Evolutionary conservation across 2,113 vertebrate genomes (phyloP).

Genomic region (Microtus montanus): DNA sequence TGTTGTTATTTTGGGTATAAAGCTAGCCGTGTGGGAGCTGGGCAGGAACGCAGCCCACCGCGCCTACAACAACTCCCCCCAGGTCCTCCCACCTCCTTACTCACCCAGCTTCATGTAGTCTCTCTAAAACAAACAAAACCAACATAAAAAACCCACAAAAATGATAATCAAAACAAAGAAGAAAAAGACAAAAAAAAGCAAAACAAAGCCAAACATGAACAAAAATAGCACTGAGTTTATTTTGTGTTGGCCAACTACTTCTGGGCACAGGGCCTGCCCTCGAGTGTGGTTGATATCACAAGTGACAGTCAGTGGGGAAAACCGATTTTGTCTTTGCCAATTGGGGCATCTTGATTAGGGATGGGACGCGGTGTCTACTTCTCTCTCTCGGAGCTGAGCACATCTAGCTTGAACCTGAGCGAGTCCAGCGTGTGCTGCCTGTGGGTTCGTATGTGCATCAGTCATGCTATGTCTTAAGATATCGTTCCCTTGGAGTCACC

Average conservation of each 20-base stretch:
- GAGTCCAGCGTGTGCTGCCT: no score
- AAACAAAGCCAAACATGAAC: neutral
- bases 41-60: no score
- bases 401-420: neutral
- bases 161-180: neutral
- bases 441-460: neutral
- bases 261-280: neutral
- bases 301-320: neutral
- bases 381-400: neutral
- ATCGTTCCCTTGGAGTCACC: neutral
- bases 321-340: neutral
- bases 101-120: neutral
- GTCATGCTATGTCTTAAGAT: neutral
- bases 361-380: neutral
- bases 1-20: no score
- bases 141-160: neutral
- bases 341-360: neutral
- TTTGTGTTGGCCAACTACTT: neutral
- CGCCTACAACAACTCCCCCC: neutral
- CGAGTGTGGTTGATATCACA: neutral
- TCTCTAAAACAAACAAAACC: neutral
- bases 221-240: neutral
- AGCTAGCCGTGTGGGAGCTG: no score
- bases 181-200: neutral
- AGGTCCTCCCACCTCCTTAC: neutral